Evolutionary conservation across 2,888 invertebrate species (phyloP), one percentile per base, ranked within the genome.

Genomic region (Lobophora halterata): DNA sequence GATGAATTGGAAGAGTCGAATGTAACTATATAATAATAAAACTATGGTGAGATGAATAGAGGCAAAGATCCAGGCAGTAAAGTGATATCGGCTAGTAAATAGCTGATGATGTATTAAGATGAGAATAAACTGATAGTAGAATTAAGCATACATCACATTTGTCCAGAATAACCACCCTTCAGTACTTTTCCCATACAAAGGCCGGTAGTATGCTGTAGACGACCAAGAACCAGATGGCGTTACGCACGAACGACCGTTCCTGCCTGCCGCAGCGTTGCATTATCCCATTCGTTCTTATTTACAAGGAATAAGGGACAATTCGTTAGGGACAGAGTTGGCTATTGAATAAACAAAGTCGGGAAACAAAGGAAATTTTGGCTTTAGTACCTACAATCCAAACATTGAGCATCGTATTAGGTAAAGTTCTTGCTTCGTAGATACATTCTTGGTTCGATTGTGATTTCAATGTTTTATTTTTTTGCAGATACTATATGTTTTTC

Each of bases 231-330:
- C 60, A 65, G 62, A 55, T 58, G 52, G 49, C 41, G 65, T 52
- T 59, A 69, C 71, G 71, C 71, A 72, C 66, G 67, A 50, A 49
- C 46, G 55, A 47, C 27, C 46, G 21, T 31, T 24, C 35, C 41
- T 48, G 56, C 52, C 54, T 49, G 41, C 46, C 52, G 35, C 50
- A 40, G 47, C 40, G 59, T 63, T 57, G 59, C 62, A 58, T 63
- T 70, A 65, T 58, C 54, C 53, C 56, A 58, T 59, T 59, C 56
- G 47, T 61, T 55, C 55, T 61, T 65, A 64, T 66, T 70, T 66
- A 69, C 61, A 61, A 58, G 60, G 44, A 59, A 54, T 54, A 55
- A 58, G 50, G 55, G 48, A 55, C 32, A 39, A 35, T 46, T 46
- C 45, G 36, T 45, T 40, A 40, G 35, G 37, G 34, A 10, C 9